phyloP scores from a whole-genome alignment of 2,113 vertebrate genomes.

The Pao palembangensis region DNA sequence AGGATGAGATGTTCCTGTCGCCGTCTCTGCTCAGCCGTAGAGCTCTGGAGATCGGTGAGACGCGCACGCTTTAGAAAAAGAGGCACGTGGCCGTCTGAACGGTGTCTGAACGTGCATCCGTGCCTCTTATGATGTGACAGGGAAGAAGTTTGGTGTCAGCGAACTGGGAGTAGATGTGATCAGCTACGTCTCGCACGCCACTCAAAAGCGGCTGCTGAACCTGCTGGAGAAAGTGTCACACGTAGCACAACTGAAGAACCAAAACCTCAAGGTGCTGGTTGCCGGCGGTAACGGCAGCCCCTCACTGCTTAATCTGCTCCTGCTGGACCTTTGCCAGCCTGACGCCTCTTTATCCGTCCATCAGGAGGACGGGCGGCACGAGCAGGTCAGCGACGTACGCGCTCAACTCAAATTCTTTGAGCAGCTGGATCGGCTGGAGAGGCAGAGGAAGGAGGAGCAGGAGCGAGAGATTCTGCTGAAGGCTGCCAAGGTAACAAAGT shows the following conservation, averaged over 20 bases:
- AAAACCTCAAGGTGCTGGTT: slow-evolving; percentile 81
- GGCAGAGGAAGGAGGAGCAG: slow-evolving; percentile 89
- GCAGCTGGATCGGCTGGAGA: slow-evolving; percentile 91
- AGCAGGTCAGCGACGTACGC: slow-evolving; percentile 83
- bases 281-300: neutral
- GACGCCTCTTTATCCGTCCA: slow-evolving; percentile 5
- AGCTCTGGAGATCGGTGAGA: slow-evolving; percentile 85
- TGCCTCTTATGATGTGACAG: slow-evolving; percentile 54
- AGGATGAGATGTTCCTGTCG: slow-evolving; percentile 87
- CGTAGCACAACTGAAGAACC: slow-evolving; percentile 87
- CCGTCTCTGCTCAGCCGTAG: slow-evolving; percentile 79
- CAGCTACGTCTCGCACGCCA: slow-evolving; percentile 86
- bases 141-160: slow-evolving; percentile 85
- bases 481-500: slow-evolving; percentile 81
- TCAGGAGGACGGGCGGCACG: slow-evolving; percentile 84
- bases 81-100: neutral
- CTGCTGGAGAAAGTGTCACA: slow-evolving; percentile 86
- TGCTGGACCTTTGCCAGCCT: neutral
- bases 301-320: neutral
- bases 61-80: neutral
- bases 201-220: slow-evolving; percentile 85
- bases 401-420: slow-evolving; percentile 89
- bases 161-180: slow-evolving; percentile 87
- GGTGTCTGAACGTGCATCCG: neutral
- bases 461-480: slow-evolving; percentile 91